These are phyloP conservation scores for Dicycla oo DNA, from an alignment of 2,888 invertebrate species.

Conservation along the genomic window DNA sequence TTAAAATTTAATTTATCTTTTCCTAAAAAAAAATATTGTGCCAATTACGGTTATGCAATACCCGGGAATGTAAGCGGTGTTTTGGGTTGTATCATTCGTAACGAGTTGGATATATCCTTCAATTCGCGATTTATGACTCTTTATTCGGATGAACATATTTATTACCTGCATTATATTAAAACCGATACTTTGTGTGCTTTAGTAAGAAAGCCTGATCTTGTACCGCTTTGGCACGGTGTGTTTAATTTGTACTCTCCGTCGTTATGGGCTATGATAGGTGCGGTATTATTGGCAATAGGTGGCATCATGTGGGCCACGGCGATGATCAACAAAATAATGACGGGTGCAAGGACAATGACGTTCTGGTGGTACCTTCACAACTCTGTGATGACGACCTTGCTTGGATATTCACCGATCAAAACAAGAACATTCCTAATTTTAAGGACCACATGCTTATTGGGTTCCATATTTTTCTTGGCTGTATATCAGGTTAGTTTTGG, in stretches of 20 bases:
- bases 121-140: constrained; percentile 77
- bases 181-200: constrained; percentile 73
- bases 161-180: constrained; percentile 69
- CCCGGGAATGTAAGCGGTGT: constrained; percentile 66
- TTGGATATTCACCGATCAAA: constrained; percentile 69
- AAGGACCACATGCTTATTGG: constrained; percentile 67
- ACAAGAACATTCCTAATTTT: constrained; percentile 62
- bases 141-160: constrained; percentile 65
- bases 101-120: constrained; percentile 76
- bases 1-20: constrained; percentile 70
- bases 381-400: constrained; percentile 62
- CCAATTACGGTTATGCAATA: constrained; percentile 67
- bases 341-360: constrained; percentile 22
- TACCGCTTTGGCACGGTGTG: constrained; percentile 75
- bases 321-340: constrained; percentile 47
- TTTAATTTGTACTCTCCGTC: constrained; percentile 44
- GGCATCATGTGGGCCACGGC: constrained; percentile 68
- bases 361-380: constrained; percentile 61
- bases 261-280: constrained; percentile 54
- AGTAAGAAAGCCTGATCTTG: constrained; percentile 61
- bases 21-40: constrained; percentile 51
- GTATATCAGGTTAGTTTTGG: constrained; percentile 72
- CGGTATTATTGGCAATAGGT: constrained; percentile 57
- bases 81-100: constrained; percentile 69
- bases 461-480: constrained; percentile 71